Evolutionary conservation across 2,888 invertebrate species (phyloP).

Genomic region (Eristalinus aeneus): DNA sequence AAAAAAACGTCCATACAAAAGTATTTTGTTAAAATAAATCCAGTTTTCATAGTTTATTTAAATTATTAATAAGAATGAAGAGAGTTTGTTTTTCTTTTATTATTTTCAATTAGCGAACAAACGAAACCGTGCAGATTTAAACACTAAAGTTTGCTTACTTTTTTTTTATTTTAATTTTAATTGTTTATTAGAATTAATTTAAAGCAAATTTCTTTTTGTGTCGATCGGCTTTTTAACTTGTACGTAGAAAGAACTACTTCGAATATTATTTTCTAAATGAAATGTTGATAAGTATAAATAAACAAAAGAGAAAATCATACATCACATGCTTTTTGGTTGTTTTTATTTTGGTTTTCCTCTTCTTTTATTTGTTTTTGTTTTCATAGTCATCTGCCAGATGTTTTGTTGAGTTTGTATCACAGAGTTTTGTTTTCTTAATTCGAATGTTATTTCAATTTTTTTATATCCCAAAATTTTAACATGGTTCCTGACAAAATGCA

Average conservation of each 20-base stretch:
- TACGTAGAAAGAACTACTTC: constrained; percentile 52
- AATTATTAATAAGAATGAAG: constrained; percentile 37
- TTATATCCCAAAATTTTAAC: too few relatives aligned
- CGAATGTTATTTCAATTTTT: too few relatives aligned
- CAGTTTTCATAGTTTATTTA: constrained; percentile 63
- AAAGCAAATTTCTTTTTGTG: constrained; percentile 42
- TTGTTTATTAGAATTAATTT: constrained; percentile 46
- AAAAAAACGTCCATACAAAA: constrained; percentile 63
- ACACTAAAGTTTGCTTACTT: constrained; percentile 54
- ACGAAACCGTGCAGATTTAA: constrained; percentile 31
- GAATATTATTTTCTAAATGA: constrained; percentile 59
- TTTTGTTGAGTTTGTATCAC: background rate
- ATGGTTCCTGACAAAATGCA: too few relatives aligned
- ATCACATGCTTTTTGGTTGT: constrained; percentile 32
- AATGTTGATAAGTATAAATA: constrained; percentile 66
- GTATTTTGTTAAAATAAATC: constrained; percentile 68
- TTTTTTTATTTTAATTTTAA: constrained; percentile 21
- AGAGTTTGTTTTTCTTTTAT: constrained; percentile 1
- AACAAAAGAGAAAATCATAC: constrained; percentile 31
- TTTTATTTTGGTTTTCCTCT: constrained; percentile 45
- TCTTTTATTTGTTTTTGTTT: background rate
- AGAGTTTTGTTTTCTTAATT: too few relatives aligned
- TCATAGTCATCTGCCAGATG: background rate
- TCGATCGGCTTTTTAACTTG: constrained; percentile 57
- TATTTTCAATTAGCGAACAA: constrained; percentile 21